phyloP scores from a whole-genome alignment of 2,797 vertebrate genomes.

The Hephaestus fuliginosus region DNA sequence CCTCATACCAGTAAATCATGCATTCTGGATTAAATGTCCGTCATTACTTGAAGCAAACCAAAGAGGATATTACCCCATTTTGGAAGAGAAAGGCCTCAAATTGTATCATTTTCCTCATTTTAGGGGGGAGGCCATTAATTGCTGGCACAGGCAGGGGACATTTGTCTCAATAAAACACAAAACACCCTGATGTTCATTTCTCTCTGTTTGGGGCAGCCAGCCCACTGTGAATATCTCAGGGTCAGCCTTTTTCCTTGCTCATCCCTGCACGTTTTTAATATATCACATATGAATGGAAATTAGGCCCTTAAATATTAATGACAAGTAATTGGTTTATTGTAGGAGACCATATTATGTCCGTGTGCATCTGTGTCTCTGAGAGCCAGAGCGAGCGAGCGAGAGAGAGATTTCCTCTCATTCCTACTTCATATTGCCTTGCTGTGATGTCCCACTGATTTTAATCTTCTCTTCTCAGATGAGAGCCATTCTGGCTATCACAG shows the following conservation, averaged over 20 bases:
- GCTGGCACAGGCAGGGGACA: constrained; percentile 74
- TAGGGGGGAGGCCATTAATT: constrained; percentile 80
- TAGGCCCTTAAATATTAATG: constrained; percentile 88
- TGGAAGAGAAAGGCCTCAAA: constrained; percentile 64
- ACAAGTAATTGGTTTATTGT: constrained; percentile 89
- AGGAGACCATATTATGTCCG: constrained; percentile 73
- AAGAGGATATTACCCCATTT: constrained; percentile 66
- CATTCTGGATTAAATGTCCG: constrained; percentile 59
- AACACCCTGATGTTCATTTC: constrained; percentile 79
- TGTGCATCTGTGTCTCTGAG: constrained; percentile 75
- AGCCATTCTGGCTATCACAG: constrained; percentile 83
- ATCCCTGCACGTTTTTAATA: constrained; percentile 82
- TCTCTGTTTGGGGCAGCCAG: constrained; percentile 74
- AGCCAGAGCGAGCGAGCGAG: constrained; percentile 50
- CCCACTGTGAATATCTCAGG: constrained; percentile 77
- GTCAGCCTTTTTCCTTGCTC: constrained; percentile 81
- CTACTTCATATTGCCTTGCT: constrained; percentile 82
- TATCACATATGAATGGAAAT: constrained; percentile 86
- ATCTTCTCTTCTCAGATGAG: constrained; percentile 88
- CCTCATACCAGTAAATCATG: constrained; percentile 54
- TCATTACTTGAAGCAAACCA: constrained; percentile 64
- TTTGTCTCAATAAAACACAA: constrained; percentile 87
- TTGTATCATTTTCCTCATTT: constrained; percentile 70
- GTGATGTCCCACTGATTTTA: constrained; percentile 90
- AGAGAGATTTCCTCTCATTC: constrained; percentile 70